phyloP scores from a whole-genome alignment of 2,888 invertebrate genomes.

The Hartigia nigra region DNA sequence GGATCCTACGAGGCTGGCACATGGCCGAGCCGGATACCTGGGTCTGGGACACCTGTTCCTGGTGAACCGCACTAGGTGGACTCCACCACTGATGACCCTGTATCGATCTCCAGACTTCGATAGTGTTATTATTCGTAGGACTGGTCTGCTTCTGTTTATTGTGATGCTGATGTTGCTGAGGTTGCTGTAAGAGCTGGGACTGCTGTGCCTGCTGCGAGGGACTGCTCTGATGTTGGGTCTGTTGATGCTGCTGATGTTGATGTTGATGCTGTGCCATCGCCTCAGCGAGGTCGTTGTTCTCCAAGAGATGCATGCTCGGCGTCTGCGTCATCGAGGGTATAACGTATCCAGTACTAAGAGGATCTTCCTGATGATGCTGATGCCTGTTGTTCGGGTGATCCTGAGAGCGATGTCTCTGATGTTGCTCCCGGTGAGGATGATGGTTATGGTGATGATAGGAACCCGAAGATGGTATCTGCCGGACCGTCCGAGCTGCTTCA shows the following conservation, averaged over 20 bases:
- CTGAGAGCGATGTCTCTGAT: constrained; percentile 20
- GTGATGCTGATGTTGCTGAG: constrained; percentile 38
- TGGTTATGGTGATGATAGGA: constrained; percentile 31
- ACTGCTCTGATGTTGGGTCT: constrained; percentile 28
- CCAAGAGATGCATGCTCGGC: constrained; percentile 63
- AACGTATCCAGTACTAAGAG: constrained; percentile 38
- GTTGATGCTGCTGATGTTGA: constrained; percentile 32
- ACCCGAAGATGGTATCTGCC: constrained; percentile 56
- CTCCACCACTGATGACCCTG: constrained; percentile 63
- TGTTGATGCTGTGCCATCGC: constrained; percentile 53
- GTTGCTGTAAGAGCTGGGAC: constrained; percentile 35
- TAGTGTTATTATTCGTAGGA: constrained; percentile 69
- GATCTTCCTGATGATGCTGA: constrained; percentile 40
- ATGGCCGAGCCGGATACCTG: constrained; percentile 28
- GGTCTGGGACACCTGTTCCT: constrained; percentile 42
- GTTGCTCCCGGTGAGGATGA: constrained; percentile 52
- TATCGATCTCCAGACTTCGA: constrained; percentile 66
- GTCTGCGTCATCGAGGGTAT: constrained; percentile 62
- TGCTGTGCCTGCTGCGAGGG: constrained; percentile 27
- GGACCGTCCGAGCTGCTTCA: constrained; percentile 71
- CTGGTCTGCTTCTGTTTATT: constrained; percentile 62
- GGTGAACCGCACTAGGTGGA: constrained; percentile 49
- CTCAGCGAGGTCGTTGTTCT: constrained; percentile 60
- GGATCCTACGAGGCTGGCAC: constrained; percentile 21
- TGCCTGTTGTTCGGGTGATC: neutral